A percentile compares a stretch with the other conserved stretches of the same genome.
Evolutionary conservation across 2,888 invertebrate genomes (phyloP).

Genomic region (Drosophila diplacantha): DNA sequence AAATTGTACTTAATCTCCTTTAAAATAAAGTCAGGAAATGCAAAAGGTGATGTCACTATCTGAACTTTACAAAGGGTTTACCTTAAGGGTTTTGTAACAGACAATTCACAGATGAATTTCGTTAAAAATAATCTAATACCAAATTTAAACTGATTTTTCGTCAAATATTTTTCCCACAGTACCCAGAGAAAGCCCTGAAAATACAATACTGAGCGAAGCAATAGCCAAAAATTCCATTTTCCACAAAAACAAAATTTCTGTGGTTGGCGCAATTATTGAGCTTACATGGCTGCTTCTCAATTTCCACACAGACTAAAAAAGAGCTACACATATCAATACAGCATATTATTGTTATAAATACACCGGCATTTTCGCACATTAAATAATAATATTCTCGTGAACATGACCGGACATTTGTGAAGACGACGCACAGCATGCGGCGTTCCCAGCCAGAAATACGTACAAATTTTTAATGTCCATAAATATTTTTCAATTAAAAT

Average conservation of each 20-base stretch:
- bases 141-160: neutral
- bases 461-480: constrained; percentile 35
- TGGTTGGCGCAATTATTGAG: neutral
- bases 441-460: neutral
- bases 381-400: constrained; percentile 15
- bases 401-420: constrained; percentile 1
- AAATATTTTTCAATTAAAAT: constrained; percentile 42
- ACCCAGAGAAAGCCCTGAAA: neutral
- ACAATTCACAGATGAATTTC: neutral
- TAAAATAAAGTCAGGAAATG: rapidly evolving
- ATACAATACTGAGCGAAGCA: neutral
- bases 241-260: constrained; percentile 2
- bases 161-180: neutral
- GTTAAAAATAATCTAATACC: neutral
- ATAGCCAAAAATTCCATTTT: constrained; percentile 7
- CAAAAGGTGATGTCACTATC: neutral
- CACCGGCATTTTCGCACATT: constrained; percentile 5
- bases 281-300: constrained; percentile 6
- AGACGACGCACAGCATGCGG: constrained; percentile 9
- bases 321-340: neutral
- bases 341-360: constrained; percentile 8
- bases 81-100: rapidly evolving
- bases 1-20: neutral
- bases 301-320: neutral
- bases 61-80: rapidly evolving